Base-by-base conservation (phyloP, 2,888 invertebrate species). In the Mesorhabditis spiculigera region DNA sequence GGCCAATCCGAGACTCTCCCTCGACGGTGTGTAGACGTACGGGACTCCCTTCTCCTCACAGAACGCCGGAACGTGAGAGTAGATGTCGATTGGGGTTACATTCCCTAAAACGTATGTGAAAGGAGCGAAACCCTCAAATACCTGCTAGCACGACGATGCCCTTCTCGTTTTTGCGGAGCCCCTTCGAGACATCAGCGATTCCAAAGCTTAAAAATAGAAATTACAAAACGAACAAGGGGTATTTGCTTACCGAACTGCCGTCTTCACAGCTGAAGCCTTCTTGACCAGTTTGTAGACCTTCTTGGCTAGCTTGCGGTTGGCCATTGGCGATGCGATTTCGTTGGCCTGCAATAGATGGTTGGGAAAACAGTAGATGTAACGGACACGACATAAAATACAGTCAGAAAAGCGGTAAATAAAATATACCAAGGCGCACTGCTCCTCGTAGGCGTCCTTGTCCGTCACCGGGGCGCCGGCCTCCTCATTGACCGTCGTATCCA, bases 11-110 rank as follows among this genome's bases (percentile, higher is more conserved):
- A 85, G 77, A 67, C 85, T 83, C 67, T 83, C 82, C 65, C 82
- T 80, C n/a, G 84, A 83, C 41, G 86, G 86, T 65, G 83, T 83
- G 75, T 80, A 86, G 65, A 81, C 79, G 74, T 86, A 86, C 45
- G 84, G 83, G 44, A 83, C 71, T n/a, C 76, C 90, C 84, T 92
- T 92, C 75, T 95, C 94, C 87, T 98, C 98, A 85, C 97, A 98
- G 0, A 97, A 92, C 0, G 91, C 92, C 0, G 98, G 97, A 83
- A 98, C 89, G 86, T 98, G 98, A 82, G 93, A 93, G 91, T 97
- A 94, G 65, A 97, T 93, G 86, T 98, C 97, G 68, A 98, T 90
- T 0, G 98, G 98, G 58, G 92, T 92, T 10, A 96, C 93, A 88
- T 98, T 95, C 4, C 97, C 98, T 74, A 95, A 95, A 77, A 73